Evolutionary conservation across 2,113 vertebrate species (phyloP), one percentile per base, ranked within the genome.

Genomic region (Polypterus bichir): DNA sequence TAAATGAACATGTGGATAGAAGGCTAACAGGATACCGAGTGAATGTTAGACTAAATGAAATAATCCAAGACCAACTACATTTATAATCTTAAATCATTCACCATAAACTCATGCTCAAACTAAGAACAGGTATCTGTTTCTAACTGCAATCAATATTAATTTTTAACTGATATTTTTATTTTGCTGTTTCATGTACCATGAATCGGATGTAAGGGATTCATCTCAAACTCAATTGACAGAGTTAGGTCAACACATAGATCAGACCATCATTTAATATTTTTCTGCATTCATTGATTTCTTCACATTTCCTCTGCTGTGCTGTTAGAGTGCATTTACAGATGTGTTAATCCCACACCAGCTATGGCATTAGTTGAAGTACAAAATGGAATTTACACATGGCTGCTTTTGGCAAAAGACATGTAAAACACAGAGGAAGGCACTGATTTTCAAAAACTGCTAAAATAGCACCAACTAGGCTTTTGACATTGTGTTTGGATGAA

Each of bases 371-470:
- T 68, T 76, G 74, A 81, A 81, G 76, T 75, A 78, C 77, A 80
- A 81, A 79, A 81, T 78, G 74, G 76, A 80, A 79, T 77, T 78
- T 77, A 71, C 79, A 77, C 74, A 76, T 69, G 69, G 73, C 75
- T 82, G 77, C 74, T 68, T 73, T 58, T 72, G 63, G 67, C 69
- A 67, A 73, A 69, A 76, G 71, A 65, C 72, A 68, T 64, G 67
- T 67, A 72, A 65, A 71, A 67, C 64, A 73, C 66, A 73, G 75
- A 57, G 71, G 67, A 74, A 71, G 69, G 70, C 61, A 66, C 71
- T 63, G 68, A 72, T 74, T 74, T 69, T 69, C 47, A 66, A n/a
- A 61, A 9, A 52, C 3, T 11, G 64, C 49, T 5, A 60, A 53
- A 54, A 3, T 53, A 44, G 7, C 49, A 45, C 27, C 1, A 10